Conservation (phyloP, 2,113 vertebrate genomes). For the Semnornis frantzii region DNA sequence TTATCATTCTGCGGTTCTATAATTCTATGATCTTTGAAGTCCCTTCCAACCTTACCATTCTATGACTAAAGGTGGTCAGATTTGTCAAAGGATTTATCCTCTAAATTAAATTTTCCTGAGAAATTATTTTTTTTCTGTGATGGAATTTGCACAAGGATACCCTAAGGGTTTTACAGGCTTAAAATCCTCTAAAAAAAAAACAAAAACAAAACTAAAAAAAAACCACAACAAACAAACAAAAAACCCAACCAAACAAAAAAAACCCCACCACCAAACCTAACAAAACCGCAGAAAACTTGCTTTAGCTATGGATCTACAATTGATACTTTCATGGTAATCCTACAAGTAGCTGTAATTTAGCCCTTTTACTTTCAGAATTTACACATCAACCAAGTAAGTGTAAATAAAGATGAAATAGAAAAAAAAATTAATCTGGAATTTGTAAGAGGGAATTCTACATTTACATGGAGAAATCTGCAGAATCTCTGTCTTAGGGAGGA, state of each 20-base stretch:
- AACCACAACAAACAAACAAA: too few species aligned
- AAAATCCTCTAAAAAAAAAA: not conserved
- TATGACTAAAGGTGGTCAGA: not conserved
- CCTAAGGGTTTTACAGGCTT: not conserved
- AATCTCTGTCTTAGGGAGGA: not conserved
- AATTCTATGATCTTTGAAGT: too few species aligned
- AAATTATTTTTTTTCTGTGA: not conserved
- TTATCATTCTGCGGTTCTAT: too few species aligned
- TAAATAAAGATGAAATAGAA: not conserved
- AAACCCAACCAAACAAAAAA: too few species aligned
- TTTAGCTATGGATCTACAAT: not conserved
- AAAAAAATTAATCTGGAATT: not conserved
- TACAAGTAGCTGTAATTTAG: not conserved
- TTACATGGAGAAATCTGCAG: not conserved
- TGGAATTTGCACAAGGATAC: not conserved
- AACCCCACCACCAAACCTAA: not conserved
- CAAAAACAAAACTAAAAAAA: too few species aligned
- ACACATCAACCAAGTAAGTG: not conserved
- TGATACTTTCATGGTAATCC: not conserved
- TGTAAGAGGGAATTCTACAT: not conserved
- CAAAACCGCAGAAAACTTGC: too few species aligned
- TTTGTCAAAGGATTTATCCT: not conserved
- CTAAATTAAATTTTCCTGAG: not conserved
- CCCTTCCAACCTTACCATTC: too few species aligned
- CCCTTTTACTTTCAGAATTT: conserved; percentile 6